phyloP scores from a whole-genome alignment of 2,888 invertebrate species.

The Scaptodrosophila latifasciaeformis region DNA sequence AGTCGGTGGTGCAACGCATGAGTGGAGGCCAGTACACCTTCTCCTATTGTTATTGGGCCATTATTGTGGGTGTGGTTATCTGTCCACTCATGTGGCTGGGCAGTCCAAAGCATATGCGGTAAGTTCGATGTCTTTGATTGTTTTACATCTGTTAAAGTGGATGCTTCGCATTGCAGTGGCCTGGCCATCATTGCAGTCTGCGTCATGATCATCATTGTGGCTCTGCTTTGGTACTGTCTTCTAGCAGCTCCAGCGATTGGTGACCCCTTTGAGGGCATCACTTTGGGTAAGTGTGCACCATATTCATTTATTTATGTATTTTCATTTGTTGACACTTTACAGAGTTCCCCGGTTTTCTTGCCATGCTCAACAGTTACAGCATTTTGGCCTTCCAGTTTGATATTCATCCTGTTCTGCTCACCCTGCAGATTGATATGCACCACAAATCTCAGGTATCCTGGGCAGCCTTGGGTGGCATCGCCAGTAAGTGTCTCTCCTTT shows the following conservation, averaged over 20 bases:
- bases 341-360: slow-evolving; percentile 75
- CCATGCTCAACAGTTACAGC: slow-evolving; percentile 80
- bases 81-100: slow-evolving; percentile 92
- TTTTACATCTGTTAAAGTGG: no score
- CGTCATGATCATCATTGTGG: slow-evolving; percentile 80
- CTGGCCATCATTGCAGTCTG: slow-evolving; percentile 80
- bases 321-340: background rate
- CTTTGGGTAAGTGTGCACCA: slow-evolving; percentile 40
- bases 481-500: slow-evolving; percentile 77
- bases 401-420: slow-evolving; percentile 88
- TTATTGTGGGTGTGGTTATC: slow-evolving; percentile 83
- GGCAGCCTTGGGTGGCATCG: slow-evolving; percentile 83
- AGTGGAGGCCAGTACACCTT: slow-evolving; percentile 80
- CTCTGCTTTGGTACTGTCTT: slow-evolving; percentile 82
- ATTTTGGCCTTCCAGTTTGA: slow-evolving; percentile 85
- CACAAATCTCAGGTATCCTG: slow-evolving; percentile 83
- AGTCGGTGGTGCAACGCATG: slow-evolving; percentile 84
- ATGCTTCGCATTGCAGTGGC: slow-evolving; percentile 56
- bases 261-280: slow-evolving; percentile 72
- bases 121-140: no score
- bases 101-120: slow-evolving; percentile 95
- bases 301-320: background rate
- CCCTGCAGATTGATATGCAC: slow-evolving; percentile 94
- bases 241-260: slow-evolving; percentile 70
- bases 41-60: slow-evolving; percentile 89